Conservation (phyloP, 2,888 invertebrate species). For the Chelonus formosanus region DNA sequence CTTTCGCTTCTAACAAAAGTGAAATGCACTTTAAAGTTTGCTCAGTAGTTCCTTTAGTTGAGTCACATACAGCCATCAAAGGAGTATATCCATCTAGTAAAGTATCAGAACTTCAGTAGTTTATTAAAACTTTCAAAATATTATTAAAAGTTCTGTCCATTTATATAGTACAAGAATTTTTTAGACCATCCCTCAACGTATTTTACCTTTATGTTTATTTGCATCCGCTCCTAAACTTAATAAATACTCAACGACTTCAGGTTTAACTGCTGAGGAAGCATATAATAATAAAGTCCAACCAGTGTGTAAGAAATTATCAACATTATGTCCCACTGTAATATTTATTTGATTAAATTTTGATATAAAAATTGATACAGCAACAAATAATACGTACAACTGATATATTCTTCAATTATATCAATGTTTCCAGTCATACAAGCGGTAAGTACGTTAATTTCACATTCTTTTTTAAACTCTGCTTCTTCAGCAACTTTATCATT, state of each 20-base stretch:
- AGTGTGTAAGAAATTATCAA: slow-evolving; percentile 66
- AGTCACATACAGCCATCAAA: slow-evolving; percentile 72
- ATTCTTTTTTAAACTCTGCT: slow-evolving; percentile 36
- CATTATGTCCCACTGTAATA: slow-evolving; percentile 49
- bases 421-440: slow-evolving; percentile 52
- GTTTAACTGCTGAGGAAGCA: slow-evolving; percentile 70
- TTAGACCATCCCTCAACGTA: too few relatives aligned
- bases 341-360: too few relatives aligned
- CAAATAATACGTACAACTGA: too few relatives aligned
- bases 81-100: slow-evolving; percentile 71
- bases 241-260: slow-evolving; percentile 67
- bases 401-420: slow-evolving; percentile 46
- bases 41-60: slow-evolving; percentile 63
- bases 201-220: slow-evolving; percentile 62
- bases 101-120: slow-evolving; percentile 35
- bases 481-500: not conserved
- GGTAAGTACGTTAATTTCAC: slow-evolving; percentile 44
- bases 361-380: too few relatives aligned
- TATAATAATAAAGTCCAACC: slow-evolving; percentile 73
- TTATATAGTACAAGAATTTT: too few relatives aligned
- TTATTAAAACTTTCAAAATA: slow-evolving; percentile 3
- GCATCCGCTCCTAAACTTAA: slow-evolving; percentile 70
- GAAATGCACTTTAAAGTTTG: slow-evolving; percentile 66
- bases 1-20: slow-evolving; percentile 67
- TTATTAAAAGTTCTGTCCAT: too few relatives aligned